Evolutionary conservation across 2,113 vertebrate genomes (phyloP), one percentile per base, ranked within the genome.

Genomic region (Acanthisitta chloris): DNA sequence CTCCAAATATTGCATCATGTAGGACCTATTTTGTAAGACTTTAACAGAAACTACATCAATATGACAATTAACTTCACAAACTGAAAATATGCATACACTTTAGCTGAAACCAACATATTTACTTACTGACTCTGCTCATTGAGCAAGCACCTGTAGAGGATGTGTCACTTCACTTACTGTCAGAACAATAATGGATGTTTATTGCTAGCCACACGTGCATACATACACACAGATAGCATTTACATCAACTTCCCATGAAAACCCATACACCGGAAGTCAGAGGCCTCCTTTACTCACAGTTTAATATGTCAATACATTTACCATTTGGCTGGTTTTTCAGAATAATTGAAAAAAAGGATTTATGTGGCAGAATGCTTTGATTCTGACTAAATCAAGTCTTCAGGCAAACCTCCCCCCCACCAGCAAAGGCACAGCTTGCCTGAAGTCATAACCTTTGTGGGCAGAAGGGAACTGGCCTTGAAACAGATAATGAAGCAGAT

Each of bases 401-500:
- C 55, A 91, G 97, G 95, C 94, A 94, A 96, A 97, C 93, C 81
- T 97, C 78, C 62, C 89, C 52, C 90, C 80, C 81, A 26, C 95
- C 88, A 95, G 94, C 9, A 26, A 96, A 96, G 85, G 92, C 95
- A 97, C 97, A 98, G 97, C 96, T 97, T 98, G 97, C 97, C 96
- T 97, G 76, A 98, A 98, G 97, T 97, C 57, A 29, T 97, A 98
- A 98, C 98, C 98, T 98, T 97, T 97, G 94, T 69, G 91, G 97
- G 97, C 15, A 33, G 91, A 97, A 97, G 95, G 80, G 94, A 98
- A 93, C 94, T 97, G 97, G 97, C 97, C 97, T 98, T 97, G 96
- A 98, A 98, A 98, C 97, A 98, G 97, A 98, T 97, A 98, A 98
- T 93, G 97, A 97, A 98, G 97, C 99, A 99, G 98, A 98, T 98